Base-by-base conservation (phyloP, 2,888 invertebrate genomes). In the Tridacna gigas region DNA sequence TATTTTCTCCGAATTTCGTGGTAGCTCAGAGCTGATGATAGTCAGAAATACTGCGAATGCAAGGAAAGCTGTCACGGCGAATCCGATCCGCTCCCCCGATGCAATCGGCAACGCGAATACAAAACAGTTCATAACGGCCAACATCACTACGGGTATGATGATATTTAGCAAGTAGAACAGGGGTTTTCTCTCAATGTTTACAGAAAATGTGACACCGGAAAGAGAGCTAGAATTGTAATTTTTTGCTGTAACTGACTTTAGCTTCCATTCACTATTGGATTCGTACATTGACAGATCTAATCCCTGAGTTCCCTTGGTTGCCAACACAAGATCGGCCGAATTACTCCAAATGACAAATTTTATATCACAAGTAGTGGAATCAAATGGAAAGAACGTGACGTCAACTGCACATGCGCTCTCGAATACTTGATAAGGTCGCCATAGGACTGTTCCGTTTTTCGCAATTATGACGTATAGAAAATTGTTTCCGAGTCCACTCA, bases 261-360 rank as follows among this genome's bases (percentile, higher is more conserved):
- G 28, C 11, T 26, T 67, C 88, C 88, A 88, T 47, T 85, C 88
- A 47, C 82, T 82, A 47, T 84, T 86, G 15, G 77, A 67, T 37
- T 77, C 80, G 37, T 77, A 88, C 5, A 75, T 18, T 3, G 28
- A 51, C 45, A 74, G 60, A 48, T 80, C 69, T 5, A 84, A 7
- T 5, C 84, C 87, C 18, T 51, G 22, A 0, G 66, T 74, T 7
- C 87, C 84, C 25, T 80, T 76, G 0, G 74, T 75, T 0, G 83
- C 86, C 13, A 81, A 79, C 0, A 90, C 79, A 15, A 88, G 78
- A 7, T 28, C 63, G 13, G 76, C 80, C 0, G 87, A 78, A 75
- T 88, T 84, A n/a, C 88, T 89, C 90, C 90, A 90, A 9, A 88
- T 85, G 0, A 89, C 74, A 63, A 88, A 90, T 22, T 83, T 88